Evolutionary conservation across 2,113 vertebrate genomes (phyloP).

Genomic region (Mystacornis crossleyi): DNA sequence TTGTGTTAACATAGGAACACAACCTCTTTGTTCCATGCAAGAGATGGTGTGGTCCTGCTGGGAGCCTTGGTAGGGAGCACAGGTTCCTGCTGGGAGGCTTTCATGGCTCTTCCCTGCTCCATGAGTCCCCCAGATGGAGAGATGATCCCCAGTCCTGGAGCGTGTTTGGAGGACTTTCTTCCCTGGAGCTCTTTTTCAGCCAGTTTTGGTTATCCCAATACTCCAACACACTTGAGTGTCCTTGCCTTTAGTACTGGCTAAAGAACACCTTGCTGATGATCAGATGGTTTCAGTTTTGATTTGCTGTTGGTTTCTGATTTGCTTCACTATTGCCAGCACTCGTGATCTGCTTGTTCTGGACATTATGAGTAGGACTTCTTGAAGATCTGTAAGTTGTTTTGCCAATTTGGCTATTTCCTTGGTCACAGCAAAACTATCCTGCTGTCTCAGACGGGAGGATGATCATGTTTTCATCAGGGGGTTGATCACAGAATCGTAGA

Average conservation of each 20-base stretch:
- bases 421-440: background rate
- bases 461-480: background rate
- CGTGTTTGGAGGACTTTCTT: background rate
- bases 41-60: background rate
- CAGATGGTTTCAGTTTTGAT: fast-evolving
- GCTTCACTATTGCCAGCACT: fast-evolving
- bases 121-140: background rate
- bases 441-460: background rate
- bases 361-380: background rate
- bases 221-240: background rate
- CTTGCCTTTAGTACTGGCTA: background rate
- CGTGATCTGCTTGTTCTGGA: background rate
- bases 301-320: background rate
- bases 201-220: background rate
- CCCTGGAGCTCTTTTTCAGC: background rate
- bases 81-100: background rate
- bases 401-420: background rate
- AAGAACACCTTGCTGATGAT: background rate
- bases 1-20: background rate
- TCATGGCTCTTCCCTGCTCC: background rate
- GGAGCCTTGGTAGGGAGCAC: fast-evolving
- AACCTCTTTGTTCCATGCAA: fast-evolving
- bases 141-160: background rate
- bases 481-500: background rate
- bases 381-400: background rate